Evolutionary conservation across 1,140 invertebrate species (phyloP).

Genomic region (Tetramorium parvispinum): DNA sequence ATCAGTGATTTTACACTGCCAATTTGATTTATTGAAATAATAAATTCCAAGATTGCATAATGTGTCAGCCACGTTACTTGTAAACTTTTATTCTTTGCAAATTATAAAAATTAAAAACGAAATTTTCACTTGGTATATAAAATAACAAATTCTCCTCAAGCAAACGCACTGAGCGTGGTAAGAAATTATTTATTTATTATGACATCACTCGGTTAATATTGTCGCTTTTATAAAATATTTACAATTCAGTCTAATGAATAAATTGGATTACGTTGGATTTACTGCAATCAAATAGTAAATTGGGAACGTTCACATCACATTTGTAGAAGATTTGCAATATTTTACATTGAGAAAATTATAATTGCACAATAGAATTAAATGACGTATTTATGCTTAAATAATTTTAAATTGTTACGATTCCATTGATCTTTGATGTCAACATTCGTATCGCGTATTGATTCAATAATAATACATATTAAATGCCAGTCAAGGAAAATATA

Average conservation of each 20-base stretch:
- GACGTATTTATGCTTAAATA: slow-evolving; percentile 15
- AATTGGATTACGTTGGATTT: slow-evolving; percentile 9
- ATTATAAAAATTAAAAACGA: neutral
- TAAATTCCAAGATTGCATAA: neutral
- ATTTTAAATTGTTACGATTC: neutral
- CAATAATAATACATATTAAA: neutral
- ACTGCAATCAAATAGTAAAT: slow-evolving; percentile 3
- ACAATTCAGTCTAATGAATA: slow-evolving; percentile 23
- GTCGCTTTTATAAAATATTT: slow-evolving; percentile 22
- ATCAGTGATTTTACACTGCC: slow-evolving; percentile 12
- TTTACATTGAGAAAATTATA: slow-evolving; percentile 23
- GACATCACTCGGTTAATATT: neutral
- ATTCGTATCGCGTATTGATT: neutral
- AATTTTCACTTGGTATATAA: neutral
- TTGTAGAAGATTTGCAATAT: slow-evolving; percentile 2
- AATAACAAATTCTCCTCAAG: slow-evolving; percentile 17
- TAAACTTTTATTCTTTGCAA: neutral
- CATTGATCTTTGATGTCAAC: slow-evolving; percentile 2
- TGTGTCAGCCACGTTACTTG: neutral
- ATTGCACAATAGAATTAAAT: slow-evolving; percentile 25
- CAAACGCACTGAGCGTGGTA: neutral
- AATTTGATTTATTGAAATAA: slow-evolving; percentile 3
- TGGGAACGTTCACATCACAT: slow-evolving; percentile 3
- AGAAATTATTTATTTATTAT: slow-evolving; percentile 26
- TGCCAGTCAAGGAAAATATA: slow-evolving; percentile 12